A percentile compares a stretch with the other conserved stretches of the same genome.
Evolutionary conservation across 2,888 invertebrate species (phyloP).

Genomic region (Arctia plantaginis): DNA sequence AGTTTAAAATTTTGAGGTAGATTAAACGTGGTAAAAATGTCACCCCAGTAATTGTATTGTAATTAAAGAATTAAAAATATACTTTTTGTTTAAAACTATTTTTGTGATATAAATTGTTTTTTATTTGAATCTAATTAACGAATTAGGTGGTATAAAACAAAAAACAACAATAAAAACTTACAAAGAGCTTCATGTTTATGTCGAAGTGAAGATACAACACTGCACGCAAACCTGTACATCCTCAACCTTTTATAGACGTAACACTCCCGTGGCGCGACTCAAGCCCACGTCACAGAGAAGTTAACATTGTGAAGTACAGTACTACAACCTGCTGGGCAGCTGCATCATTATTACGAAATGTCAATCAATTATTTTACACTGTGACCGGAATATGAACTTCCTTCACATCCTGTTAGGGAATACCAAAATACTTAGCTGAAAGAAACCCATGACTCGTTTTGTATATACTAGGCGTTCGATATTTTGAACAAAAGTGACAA

Average conservation of each 20-base stretch:
- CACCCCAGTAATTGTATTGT: too few species aligned
- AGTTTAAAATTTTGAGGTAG: too few species aligned
- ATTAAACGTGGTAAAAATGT: too few species aligned
- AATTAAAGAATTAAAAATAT: too few species aligned
- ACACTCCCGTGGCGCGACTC: constrained; percentile 30
- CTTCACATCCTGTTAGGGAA: constrained; percentile 10
- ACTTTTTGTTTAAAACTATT: too few species aligned
- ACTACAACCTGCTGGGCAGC: constrained; percentile 24
- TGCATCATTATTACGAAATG: constrained; percentile 19
- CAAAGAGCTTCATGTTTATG: constrained; percentile 66
- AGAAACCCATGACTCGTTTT: not conserved
- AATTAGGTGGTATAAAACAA: not conserved
- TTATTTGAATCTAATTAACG: not conserved
- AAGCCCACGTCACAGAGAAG: constrained; percentile 35
- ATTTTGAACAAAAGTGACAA: constrained; percentile 3
- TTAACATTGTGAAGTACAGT: constrained; percentile 32
- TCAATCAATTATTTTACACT: constrained; percentile 31
- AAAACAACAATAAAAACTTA: constrained; percentile 56
- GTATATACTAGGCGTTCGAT: not conserved
- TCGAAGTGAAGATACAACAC: constrained; percentile 32
- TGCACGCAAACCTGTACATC: constrained; percentile 49
- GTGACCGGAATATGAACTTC: constrained; percentile 22
- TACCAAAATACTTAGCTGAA: not conserved
- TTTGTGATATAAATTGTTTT: not conserved
- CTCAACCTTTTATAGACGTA: constrained; percentile 61